Evolutionary conservation across 2,888 invertebrate species (phyloP).

Genomic region (Opisthograptis luteolata): DNA sequence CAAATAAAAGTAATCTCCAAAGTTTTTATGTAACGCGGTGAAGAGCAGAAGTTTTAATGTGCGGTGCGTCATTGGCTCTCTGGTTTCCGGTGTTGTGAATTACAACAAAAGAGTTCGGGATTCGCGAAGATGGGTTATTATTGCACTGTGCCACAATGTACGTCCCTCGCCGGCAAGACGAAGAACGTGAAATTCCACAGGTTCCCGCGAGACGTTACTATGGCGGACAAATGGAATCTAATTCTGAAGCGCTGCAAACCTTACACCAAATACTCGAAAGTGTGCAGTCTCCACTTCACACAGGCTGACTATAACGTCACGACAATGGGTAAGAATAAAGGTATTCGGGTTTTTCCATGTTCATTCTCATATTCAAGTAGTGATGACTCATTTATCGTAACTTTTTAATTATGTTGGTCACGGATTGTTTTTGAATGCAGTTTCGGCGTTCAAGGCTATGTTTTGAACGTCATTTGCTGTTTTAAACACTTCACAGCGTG

Average conservation of each 20-base stretch:
- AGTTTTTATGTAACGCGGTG: slow-evolving; percentile 39
- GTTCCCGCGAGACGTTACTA: slow-evolving; percentile 69
- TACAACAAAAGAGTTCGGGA: slow-evolving; percentile 54
- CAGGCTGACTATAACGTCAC: slow-evolving; percentile 79
- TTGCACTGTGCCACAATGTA: slow-evolving; percentile 82
- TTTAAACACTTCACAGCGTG: slow-evolving; percentile 1
- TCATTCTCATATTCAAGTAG: slow-evolving; percentile 50
- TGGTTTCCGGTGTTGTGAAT: slow-evolving; percentile 37
- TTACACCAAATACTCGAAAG: slow-evolving; percentile 80
- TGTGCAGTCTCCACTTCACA: slow-evolving; percentile 79
- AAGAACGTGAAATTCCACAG: slow-evolving; percentile 82
- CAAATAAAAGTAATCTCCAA: slow-evolving; percentile 57
- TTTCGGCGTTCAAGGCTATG: slow-evolving; percentile 18
- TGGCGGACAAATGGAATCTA: slow-evolving; percentile 76
- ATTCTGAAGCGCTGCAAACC: slow-evolving; percentile 79
- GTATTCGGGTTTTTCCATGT: slow-evolving; percentile 76
- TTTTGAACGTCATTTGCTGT: slow-evolving; percentile 8
- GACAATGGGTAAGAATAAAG: slow-evolving; percentile 82
- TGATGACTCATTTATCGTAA: slow-evolving; percentile 34
- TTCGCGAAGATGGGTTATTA: slow-evolving; percentile 77
- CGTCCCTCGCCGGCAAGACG: slow-evolving; percentile 82
- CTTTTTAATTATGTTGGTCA: slow-evolving; percentile 22
- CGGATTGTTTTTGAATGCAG: slow-evolving; percentile 18
- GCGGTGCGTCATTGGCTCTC: slow-evolving; percentile 42
- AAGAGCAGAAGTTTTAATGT: slow-evolving; percentile 48